Conservation (phyloP, 2,888 invertebrate genomes). For the Pachycephus smyrnensis region DNA sequence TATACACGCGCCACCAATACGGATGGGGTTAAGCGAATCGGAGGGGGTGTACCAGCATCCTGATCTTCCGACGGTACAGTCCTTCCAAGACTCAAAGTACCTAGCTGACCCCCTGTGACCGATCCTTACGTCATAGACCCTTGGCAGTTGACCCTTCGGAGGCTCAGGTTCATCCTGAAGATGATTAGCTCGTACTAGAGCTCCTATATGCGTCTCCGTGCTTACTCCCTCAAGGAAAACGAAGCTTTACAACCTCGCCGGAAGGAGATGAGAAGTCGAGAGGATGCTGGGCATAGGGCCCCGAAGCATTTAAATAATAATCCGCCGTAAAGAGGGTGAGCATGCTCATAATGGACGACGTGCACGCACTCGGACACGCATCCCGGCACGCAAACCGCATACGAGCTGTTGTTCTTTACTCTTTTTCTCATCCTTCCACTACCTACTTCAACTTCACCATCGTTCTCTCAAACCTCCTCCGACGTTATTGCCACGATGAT, state of each 20-base stretch:
- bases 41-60: background rate
- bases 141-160: slow-evolving; percentile 28
- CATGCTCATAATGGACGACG: slow-evolving; percentile 45
- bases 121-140: slow-evolving; percentile 38
- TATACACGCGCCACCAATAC: slow-evolving; percentile 16
- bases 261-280: slow-evolving; percentile 30
- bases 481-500: slow-evolving; percentile 44
- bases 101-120: slow-evolving; percentile 24
- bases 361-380: slow-evolving; percentile 37
- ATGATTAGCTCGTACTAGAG: background rate
- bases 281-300: slow-evolving; percentile 23
- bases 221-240: background rate
- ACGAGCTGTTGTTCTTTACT: slow-evolving; percentile 10
- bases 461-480: slow-evolving; percentile 13
- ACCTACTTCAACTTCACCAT: background rate
- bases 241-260: slow-evolving; percentile 29
- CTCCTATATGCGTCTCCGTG: background rate
- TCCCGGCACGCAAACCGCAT: slow-evolving; percentile 38
- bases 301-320: slow-evolving; percentile 56
- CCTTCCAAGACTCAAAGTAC: background rate
- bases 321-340: slow-evolving; percentile 47
- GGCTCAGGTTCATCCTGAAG: background rate
- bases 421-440: background rate
- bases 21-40: slow-evolving; percentile 9
- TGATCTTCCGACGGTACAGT: background rate